Base-by-base conservation (phyloP, 2,113 vertebrate species). In the Poicephalus meyeri region DNA sequence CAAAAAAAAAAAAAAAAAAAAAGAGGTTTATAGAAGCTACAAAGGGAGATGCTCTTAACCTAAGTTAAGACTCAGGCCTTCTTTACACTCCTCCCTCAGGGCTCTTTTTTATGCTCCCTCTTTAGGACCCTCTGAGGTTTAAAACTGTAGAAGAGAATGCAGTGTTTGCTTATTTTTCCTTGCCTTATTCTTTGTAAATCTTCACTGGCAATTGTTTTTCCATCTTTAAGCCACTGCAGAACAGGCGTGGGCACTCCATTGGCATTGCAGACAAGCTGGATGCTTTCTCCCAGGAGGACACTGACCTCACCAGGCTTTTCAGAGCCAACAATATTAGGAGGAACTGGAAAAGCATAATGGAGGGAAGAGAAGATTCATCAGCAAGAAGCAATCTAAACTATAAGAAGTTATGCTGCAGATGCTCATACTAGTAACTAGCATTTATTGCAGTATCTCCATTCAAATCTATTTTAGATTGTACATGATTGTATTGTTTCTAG, bases 201-300 rank as follows among this genome's bases (percentile, higher is more conserved):
- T 3, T 94, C 81, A 3, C 42, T 96, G 50, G 68, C 92, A 88
- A 99, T 60, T 61, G 94, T 82, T 95, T 98, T 98, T 31, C 99
- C 99, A 85, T 99, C 99, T 97, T 99, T 99, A 58, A 99, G 97
- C 99, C 99, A 99, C 15, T 98, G 98, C 68, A 99, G 86, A 29
- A 90, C 76, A 5, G 99, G 99, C 4, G 53, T 55, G 6, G 99
- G 99, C 86, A 97, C 98, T 53, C 99, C 99, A 74, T 80, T 90
- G 41, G 98, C 98, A 66, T 68, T 97, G 95, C 99, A 99, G 71
- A 98, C 60, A 76, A 99, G 98, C 96, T 99, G 98, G 70, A 99
- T 82, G 44, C 98, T 98, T 96, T 99, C 98, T 80, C 99, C 99
- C 8, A 98, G 95, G 74, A 99, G 96, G 33, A 98, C 98, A 33